Base-by-base conservation (phyloP, 2,888 invertebrate genomes). In the Drosophila prostipennis region DNA sequence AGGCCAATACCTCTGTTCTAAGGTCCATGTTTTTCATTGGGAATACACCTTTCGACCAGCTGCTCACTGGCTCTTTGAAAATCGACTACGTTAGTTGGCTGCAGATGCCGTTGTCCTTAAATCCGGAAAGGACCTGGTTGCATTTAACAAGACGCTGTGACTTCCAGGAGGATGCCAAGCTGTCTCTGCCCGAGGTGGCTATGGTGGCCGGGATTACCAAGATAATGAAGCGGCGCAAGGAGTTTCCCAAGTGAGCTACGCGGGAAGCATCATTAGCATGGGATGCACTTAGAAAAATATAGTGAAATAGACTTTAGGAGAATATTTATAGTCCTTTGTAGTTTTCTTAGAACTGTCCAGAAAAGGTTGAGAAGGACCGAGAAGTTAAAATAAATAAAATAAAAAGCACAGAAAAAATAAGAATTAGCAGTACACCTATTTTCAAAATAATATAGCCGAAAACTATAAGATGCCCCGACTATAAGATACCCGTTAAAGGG, bases 21-120 rank as follows among this genome's bases (percentile, higher is more conserved):
- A 94, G 95, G 86, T 94, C 94, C 7, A 96, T 96, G 96, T 97
- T 96, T 87, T 96, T 96, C 85, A 96, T 96, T 64, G 96, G 96
- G 11, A 93, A 94, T 70, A 92, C 93, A 16, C 94, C 95, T 0
- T 96, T 96, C 89, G 96, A 97, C 92, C 95, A 96, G 93, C 87
- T 93, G 32, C 77, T 93, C 43, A 92, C 92, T n/a, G 92, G 93
- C 49, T 90, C 91, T 2, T 84, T 93, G 76, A 90, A 89, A 74
- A 92, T 93, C 53, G 93, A 93, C 79, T 93, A 92, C 78, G 89
- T 91, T 3, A 82, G 90, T 43, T 92, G 93, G 89, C 79, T 93
- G 34, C 92, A 93, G 79, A 91, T 91, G 43, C 92, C 93, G 10
- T 78, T 93, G 54, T 92, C 92, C 2, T 81, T 93, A 49, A 92